phyloP scores from a whole-genome alignment of 2,888 invertebrate species.

The Glyphotaelius pellucidus region DNA sequence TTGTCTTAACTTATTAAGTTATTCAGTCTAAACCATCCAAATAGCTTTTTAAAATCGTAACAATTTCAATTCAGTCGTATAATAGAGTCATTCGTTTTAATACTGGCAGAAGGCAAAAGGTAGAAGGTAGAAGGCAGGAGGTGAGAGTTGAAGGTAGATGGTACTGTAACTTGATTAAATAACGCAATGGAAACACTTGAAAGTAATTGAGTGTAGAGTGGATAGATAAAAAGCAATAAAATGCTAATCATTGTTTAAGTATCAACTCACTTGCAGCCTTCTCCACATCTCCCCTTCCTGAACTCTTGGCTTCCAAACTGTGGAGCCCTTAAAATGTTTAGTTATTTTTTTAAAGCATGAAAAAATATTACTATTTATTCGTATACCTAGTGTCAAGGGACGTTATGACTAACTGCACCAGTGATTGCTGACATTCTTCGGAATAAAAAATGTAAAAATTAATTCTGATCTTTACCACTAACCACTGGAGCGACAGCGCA shows the following conservation, averaged over 20 bases:
- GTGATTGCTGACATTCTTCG: too few species aligned
- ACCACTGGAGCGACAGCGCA: too few species aligned
- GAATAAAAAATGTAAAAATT: too few species aligned
- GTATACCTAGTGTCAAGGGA: too few species aligned
- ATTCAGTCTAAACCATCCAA: background rate
- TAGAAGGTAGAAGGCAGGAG: too few species aligned
- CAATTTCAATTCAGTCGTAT: background rate
- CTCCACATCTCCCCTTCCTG: background rate
- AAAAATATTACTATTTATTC: too few species aligned
- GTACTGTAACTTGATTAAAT: background rate
- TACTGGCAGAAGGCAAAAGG: background rate
- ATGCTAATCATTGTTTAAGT: slow-evolving; percentile 63
- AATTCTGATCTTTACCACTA: too few species aligned
- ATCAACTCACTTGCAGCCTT: slow-evolving; percentile 23
- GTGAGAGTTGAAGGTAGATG: background rate
- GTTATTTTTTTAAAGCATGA: too few species aligned
- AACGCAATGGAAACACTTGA: background rate
- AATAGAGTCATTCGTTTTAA: background rate
- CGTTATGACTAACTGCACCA: too few species aligned
- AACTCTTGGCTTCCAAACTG: background rate
- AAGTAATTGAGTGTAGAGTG: slow-evolving; percentile 22
- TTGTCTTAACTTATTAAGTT: too few species aligned
- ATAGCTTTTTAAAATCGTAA: background rate
- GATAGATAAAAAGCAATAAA: slow-evolving; percentile 64
- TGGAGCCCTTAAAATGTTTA: background rate